Evolutionary conservation across 1,140 invertebrate species (phyloP).

Genomic region (Archegozetes longisetosus): DNA sequence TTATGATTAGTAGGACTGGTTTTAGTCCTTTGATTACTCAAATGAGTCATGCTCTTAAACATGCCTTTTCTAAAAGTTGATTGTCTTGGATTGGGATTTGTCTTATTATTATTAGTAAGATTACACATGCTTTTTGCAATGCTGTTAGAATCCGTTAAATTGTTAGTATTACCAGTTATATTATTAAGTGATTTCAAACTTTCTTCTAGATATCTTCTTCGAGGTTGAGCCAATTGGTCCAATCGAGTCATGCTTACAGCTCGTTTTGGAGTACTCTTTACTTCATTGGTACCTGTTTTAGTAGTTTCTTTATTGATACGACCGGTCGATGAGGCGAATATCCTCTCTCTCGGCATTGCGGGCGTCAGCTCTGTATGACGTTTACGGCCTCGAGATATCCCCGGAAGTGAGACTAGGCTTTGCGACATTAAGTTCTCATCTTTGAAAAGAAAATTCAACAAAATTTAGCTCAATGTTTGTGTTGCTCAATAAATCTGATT

Average conservation of each 20-base stretch:
- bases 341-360: neutral
- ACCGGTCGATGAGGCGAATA: neutral
- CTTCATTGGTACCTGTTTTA: neutral
- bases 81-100: neutral
- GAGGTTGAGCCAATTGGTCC: conserved; percentile 60
- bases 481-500: too few species aligned
- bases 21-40: neutral
- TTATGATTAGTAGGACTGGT: neutral
- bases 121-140: neutral
- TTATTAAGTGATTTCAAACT: neutral
- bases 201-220: conserved; percentile 27
- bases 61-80: neutral
- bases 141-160: neutral
- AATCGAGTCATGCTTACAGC: conserved; percentile 78
- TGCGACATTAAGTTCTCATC: neutral
- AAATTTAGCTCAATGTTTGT: too few species aligned
- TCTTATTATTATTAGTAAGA: neutral
- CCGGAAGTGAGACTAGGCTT: neutral
- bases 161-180: neutral
- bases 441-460: too few species aligned
- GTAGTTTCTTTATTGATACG: neutral
- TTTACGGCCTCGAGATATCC: neutral
- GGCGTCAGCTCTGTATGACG: neutral
- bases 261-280: conserved; percentile 29
- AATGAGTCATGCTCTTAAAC: neutral